phyloP scores from a whole-genome alignment of 2,888 invertebrate genomes.

The Hirtodrosophila alboralis region DNA sequence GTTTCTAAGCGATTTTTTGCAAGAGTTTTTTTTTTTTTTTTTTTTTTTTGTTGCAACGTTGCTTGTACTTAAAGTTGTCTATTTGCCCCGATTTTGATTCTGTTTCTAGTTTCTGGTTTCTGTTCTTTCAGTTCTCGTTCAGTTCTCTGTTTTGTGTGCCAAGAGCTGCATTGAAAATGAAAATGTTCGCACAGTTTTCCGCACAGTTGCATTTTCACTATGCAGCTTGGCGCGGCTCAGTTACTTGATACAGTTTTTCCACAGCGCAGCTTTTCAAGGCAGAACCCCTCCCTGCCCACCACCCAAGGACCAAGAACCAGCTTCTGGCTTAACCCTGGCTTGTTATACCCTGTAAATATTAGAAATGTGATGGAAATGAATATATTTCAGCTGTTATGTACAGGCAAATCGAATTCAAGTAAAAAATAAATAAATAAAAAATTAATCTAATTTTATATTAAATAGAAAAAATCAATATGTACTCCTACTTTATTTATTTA shows the following conservation, averaged over 20 bases:
- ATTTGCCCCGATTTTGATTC: conserved; percentile 59
- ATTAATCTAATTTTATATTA: no score
- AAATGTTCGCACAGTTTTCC: conserved; percentile 81
- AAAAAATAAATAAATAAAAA: no score
- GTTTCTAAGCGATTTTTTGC: conserved; percentile 71
- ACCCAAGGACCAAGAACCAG: not conserved
- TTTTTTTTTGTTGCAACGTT: conserved; percentile 44
- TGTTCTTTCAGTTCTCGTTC: conserved; percentile 23
- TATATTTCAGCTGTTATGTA: no score
- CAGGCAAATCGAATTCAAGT: no score
- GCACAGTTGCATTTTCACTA: conserved; percentile 80
- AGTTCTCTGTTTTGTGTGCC: conserved; percentile 50
- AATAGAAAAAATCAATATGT: no score
- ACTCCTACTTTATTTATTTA: no score
- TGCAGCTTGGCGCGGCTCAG: conserved; percentile 77
- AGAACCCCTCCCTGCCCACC: no score
- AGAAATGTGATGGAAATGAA: no score
- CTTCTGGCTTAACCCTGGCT: not conserved
- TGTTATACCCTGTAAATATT: no score
- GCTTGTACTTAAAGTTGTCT: conserved; percentile 76
- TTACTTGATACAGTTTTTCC: conserved; percentile 76
- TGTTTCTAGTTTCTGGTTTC: conserved; percentile 22
- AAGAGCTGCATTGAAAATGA: conserved; percentile 79
- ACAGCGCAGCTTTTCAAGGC: not conserved
- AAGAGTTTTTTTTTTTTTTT: no score